Conservation (phyloP, 1,140 invertebrate species). For the Rhizoglyphus robini region DNA sequence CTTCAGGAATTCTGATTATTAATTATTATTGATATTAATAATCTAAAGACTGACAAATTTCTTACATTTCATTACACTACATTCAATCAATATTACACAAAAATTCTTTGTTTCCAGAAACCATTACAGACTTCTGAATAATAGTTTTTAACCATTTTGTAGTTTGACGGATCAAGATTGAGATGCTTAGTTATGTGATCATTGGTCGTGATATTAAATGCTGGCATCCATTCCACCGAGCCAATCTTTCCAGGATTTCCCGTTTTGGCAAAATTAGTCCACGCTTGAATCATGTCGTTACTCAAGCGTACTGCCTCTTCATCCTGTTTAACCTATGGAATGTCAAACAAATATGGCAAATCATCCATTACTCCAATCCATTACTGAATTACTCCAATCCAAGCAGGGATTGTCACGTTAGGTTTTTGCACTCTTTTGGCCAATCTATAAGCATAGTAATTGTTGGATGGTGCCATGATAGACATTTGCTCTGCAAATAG, state of each 20-base stretch:
- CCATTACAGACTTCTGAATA: neutral
- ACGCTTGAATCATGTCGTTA: conserved; percentile 24
- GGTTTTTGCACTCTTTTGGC: conserved; percentile 24
- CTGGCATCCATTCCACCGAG: neutral
- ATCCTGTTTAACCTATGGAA: neutral
- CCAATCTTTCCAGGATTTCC: conserved; percentile 19
- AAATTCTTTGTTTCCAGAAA: neutral
- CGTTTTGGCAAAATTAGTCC: conserved; percentile 23
- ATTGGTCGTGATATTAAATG: neutral
- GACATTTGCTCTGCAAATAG: neutral
- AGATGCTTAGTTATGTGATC: neutral
- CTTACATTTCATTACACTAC: no score
- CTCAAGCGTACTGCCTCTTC: conserved; percentile 17
- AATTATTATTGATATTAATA: no score
- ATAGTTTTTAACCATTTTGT: neutral
- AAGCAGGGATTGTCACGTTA: no score
- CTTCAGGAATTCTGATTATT: no score
- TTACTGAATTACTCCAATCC: no score
- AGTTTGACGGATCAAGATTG: neutral
- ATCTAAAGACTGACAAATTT: no score
- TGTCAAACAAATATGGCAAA: conserved; percentile 80
- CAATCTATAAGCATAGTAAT: conserved; percentile 7
- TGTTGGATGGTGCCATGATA: neutral
- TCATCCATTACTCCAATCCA: conserved; percentile 50
- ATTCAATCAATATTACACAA: no score